These are phyloP conservation scores for Amiota minor DNA, from an alignment of 2,888 invertebrate genomes.

Conservation along the genomic window DNA sequence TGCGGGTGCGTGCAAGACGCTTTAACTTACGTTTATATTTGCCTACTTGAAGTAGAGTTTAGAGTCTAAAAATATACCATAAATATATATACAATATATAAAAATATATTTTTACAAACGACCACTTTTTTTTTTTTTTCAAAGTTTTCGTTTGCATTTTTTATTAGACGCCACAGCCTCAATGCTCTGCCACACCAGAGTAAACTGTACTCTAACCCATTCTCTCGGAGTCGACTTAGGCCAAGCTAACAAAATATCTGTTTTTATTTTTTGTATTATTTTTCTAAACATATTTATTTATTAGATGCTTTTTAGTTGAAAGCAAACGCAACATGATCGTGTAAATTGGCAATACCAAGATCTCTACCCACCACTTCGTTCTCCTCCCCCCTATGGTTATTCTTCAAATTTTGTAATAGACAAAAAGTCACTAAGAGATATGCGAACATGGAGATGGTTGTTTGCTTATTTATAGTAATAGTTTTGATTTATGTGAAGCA, in stretches of 20 bases:
- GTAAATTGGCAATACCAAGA: neutral
- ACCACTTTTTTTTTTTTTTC: neutral
- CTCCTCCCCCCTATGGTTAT: too few relatives aligned
- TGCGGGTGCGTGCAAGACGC: neutral
- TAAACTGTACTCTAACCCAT: too few relatives aligned
- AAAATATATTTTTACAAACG: slow-evolving; percentile 9
- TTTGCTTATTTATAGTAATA: too few relatives aligned
- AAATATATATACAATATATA: neutral
- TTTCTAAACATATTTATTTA: neutral
- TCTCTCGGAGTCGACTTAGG: too few relatives aligned
- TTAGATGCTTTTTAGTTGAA: neutral
- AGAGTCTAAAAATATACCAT: neutral
- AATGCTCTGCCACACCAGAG: neutral
- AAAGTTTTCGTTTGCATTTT: neutral
- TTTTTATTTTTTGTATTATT: too few relatives aligned
- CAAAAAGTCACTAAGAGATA: too few relatives aligned
- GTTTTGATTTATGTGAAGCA: slow-evolving; percentile 1
- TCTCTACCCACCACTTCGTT: too few relatives aligned
- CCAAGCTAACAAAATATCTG: too few relatives aligned
- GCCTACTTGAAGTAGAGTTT: neutral
- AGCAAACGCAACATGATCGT: neutral
- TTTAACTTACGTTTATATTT: neutral
- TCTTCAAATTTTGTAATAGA: too few relatives aligned
- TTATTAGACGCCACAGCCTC: neutral
- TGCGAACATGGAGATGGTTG: too few relatives aligned